Conservation (phyloP, 2,113 vertebrate species). For the Donacobius atricapilla region DNA sequence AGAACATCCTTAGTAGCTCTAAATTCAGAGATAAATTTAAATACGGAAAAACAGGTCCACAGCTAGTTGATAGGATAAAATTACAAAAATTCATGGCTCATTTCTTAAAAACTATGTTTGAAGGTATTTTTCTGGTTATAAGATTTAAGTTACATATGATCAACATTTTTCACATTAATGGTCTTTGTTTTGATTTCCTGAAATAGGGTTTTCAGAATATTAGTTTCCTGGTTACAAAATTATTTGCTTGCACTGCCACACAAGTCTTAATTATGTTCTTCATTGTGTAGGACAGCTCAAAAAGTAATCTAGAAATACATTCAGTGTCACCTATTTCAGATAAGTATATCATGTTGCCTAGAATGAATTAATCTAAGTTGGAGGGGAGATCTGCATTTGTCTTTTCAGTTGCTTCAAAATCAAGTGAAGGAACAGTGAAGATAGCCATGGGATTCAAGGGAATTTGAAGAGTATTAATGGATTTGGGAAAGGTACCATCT, state of each 20-base stretch:
- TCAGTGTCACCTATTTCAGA: not conserved
- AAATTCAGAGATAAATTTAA: not conserved
- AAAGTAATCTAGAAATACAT: not conserved
- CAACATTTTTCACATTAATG: not conserved
- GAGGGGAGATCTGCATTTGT: not conserved
- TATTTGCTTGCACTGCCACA: not conserved
- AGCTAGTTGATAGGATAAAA: not conserved
- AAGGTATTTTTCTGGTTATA: not conserved
- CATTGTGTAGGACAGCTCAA: accelerated
- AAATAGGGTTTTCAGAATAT: not conserved
- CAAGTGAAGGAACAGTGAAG: not conserved
- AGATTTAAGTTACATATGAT: not conserved
- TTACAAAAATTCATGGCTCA: not conserved
- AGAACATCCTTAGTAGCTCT: not conserved
- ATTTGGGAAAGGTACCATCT: not conserved
- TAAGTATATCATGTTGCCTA: not conserved
- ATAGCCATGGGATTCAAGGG: not conserved
- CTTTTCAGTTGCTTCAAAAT: not conserved
- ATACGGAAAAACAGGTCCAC: not conserved
- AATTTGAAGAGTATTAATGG: not conserved
- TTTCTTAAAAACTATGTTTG: not conserved
- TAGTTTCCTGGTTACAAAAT: not conserved
- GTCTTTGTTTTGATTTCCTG: not conserved
- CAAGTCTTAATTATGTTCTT: not conserved
- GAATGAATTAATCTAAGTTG: not conserved